Base-by-base conservation (phyloP, 2,888 invertebrate species). In the Limenitis camilla region DNA sequence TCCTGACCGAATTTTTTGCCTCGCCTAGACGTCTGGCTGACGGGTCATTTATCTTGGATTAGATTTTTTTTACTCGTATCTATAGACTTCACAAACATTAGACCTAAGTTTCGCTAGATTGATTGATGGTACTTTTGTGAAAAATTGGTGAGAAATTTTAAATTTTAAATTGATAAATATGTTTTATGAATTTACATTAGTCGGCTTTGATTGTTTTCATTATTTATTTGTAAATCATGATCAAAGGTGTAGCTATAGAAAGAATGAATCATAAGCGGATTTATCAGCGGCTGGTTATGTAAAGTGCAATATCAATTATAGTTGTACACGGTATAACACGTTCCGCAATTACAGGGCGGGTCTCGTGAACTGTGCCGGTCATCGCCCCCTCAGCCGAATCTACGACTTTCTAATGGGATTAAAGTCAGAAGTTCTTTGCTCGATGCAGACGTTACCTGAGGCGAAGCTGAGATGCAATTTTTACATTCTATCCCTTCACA, bases 361-460 rank as follows among this genome's bases (percentile, higher is more conserved):
- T 68, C 68, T 64, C 68, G 61, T 69, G 68, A 74, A 72, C 68
- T 73, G 74, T 70, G 72, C 66, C 72, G 81, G 81, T 78, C 82
- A 71, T 68, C 71, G 81, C 69, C 74, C 80, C 64, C 68, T 59
- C 60, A 63, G 70, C 72, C 78, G 73, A 84, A 83, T 78, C 77
- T 74, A 72, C 67, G 65, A 83, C 86, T 86, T 87, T 86, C 85
- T 85, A 85, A 81, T 77, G 72, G 74, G 72, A 78, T 76, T 78
- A 74, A 72, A 78, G 65, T 73, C 74, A 19, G 1, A 19, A 19
- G 19, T 19, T 19, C 66, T 69, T 67, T 71, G 67, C 67, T 56
- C 62, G 44, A 67, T 69, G 66, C 68, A 59, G 66, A 63, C 66
- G 66, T 69, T 73, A 66, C 71, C 73, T 73, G 73, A 72, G 67